Base-by-base conservation (phyloP, 2,113 vertebrate species). In the Sylvietta virens region DNA sequence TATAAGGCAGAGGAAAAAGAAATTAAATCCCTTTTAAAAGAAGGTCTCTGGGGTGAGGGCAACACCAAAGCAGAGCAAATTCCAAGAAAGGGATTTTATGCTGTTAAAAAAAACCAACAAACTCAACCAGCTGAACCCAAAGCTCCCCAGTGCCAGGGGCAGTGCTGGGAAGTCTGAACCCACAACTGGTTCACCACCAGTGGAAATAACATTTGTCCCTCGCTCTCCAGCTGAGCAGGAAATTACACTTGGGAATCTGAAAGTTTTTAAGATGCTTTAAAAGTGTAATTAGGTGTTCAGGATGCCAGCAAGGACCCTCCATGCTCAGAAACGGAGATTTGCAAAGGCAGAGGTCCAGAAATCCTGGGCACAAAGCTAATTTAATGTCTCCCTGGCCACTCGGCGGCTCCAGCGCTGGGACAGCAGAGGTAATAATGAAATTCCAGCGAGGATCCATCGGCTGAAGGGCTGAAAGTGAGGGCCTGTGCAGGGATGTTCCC, bases 381-480 rank as follows among this genome's bases (percentile, higher is more conserved):
- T 78, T 82, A 62, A 26, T 13, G 33, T 5, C 35, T 35, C 12
- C 0, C 0, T 5, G 42, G 58, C 53, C 28, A 1, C 74, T 35
- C 11, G 0, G 90, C 57, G 28, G 85, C 81, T 47, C 50, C 79
- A 3, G 53, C 21, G 18, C 30, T 2, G 9, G 73, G 88, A 57
- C 40, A 79, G 77, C 56, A 71, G 69, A 91, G 84, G 53, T 9
- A 84, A 92, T 78, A 78, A 94, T 0, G 0, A 44, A 95, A 96
- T 91, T 94, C 92, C 94, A 71, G 82, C 0, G 61, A 94, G 95
- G 80, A 87, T 64, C 70, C 20, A 8, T 1, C 23, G 80, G 85
- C 79, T 92, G 93, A 95, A 91, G 81, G 92, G 91, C 37, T 70
- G 91, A 5, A 88, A 94, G 92, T 44, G 11, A 88, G 62, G 47